Evolutionary conservation across 2,888 invertebrate species (phyloP).

Genomic region (Drosophila algonquin): DNA sequence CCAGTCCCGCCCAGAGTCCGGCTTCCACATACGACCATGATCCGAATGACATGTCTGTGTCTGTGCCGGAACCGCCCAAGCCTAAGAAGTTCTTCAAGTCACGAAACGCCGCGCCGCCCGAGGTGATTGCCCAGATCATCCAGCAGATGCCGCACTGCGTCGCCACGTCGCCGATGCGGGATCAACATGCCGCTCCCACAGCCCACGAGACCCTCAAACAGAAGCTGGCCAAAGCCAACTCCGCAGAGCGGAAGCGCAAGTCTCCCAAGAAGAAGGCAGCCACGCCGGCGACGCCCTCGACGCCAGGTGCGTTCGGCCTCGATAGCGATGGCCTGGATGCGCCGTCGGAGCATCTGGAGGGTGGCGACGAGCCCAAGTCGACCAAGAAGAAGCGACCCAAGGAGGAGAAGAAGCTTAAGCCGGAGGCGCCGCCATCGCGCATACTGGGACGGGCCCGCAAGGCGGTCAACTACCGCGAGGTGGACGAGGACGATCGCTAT

Average conservation of each 20-base stretch:
- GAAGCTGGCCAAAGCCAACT: slow-evolving; percentile 80
- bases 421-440: slow-evolving; percentile 82
- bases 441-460: slow-evolving; percentile 85
- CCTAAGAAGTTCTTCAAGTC: slow-evolving; percentile 96
- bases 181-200: slow-evolving; percentile 57
- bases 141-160: slow-evolving; percentile 81
- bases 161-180: slow-evolving; percentile 81
- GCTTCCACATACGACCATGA: slow-evolving; percentile 80
- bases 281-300: slow-evolving; percentile 43
- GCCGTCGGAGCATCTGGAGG: slow-evolving; percentile 55
- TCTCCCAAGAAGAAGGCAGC: slow-evolving; percentile 68
- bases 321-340: slow-evolving; percentile 48
- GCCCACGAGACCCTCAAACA: slow-evolving; percentile 79
- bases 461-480: slow-evolving; percentile 88
- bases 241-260: slow-evolving; percentile 82
- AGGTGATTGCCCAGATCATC: slow-evolving; percentile 83
- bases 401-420: slow-evolving; percentile 82
- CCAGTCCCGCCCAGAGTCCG: slow-evolving; percentile 68
- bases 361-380: slow-evolving; percentile 24
- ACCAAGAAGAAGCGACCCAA: slow-evolving; percentile 75
- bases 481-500: slow-evolving; percentile 83
- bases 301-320: slow-evolving; percentile 66
- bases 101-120: slow-evolving; percentile 88
- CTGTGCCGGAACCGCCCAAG: slow-evolving; percentile 86
- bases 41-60: slow-evolving; percentile 74